phyloP scores from a whole-genome alignment of 23 tunicate species.

The Clavelina lepadiformis region DNA sequence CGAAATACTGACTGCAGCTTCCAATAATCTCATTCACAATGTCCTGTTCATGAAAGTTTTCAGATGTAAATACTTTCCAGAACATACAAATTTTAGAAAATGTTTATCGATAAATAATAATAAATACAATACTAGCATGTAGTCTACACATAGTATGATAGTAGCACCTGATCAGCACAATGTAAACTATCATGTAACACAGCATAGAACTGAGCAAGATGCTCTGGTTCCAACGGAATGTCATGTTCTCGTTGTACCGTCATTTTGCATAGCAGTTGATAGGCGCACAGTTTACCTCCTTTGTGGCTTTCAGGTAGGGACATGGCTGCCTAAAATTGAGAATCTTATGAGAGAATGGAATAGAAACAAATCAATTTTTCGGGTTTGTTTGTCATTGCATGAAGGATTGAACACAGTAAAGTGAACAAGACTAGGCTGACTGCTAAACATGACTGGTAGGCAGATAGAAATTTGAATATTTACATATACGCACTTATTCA shows the following conservation, averaged over 20 bases:
- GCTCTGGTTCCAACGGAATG: constrained; percentile 67
- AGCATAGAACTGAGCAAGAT: constrained; percentile 69
- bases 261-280: constrained; percentile 72
- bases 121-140: background rate
- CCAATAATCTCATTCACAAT: constrained; percentile 65
- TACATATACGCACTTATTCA: too few relatives aligned
- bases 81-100: background rate
- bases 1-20: constrained; percentile 61
- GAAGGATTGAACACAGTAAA: too few relatives aligned
- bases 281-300: constrained; percentile 82
- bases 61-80: background rate
- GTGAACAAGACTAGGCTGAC: too few relatives aligned
- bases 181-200: constrained; percentile 73
- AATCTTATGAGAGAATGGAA: too few relatives aligned
- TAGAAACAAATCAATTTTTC: too few relatives aligned
- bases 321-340: constrained; percentile 65
- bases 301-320: constrained; percentile 59
- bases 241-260: constrained; percentile 74
- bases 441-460: too few relatives aligned
- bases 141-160: background rate
- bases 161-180: constrained; percentile 49
- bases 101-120: background rate
- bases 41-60: constrained; percentile 22
- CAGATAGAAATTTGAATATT: too few relatives aligned
- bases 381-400: too few relatives aligned